Base-by-base conservation (phyloP, 2,797 vertebrate species). In the Antennarius maculatus region DNA sequence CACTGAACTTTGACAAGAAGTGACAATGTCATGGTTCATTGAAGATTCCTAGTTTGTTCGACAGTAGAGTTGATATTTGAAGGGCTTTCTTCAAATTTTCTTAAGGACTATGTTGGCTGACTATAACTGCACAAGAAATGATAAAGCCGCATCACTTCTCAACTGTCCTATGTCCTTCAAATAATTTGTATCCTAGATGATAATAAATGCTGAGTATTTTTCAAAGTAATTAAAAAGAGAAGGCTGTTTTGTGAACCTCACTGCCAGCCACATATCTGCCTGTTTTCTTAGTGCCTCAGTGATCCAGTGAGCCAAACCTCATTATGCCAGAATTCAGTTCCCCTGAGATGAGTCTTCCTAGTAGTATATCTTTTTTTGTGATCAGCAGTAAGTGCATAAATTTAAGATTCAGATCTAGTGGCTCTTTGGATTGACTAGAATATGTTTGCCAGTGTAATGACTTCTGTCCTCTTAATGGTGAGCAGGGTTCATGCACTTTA, bases 381-480 rank as follows among this genome's bases (percentile, higher is more conserved):
- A 68, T 79, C 63, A 71, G 56, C 54, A 54, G 28, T 47, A 46
- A 70, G 64, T 49, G 58, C 59, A 54, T 28, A 63, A 45, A 11
- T 23, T 23, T 23, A 23, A 23, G 23, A 23, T 23, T 23, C 23
- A 23, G 23, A 23, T 23, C 31, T 34, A 34, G 31, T 34, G 31
- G 5, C 7, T 34, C 31, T 34, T 34, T 5, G 31, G 31, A 34
- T 34, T 34, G 31, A 8, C 31, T 34, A 34, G 31, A 34, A 34
- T 34, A 34, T 34, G 31, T 34, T 34, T 57, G 63, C 18, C 16
- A 3, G 13, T 69, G 42, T 83, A 83, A 80, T 83, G 66, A 65
- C 66, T 66, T 68, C 61, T 55, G 68, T 56, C 66, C 66, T 77
- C 78, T 76, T 69, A 81, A 80, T 69, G 47, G 54, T 55, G 68